Evolutionary conservation across 2,797 vertebrate genomes (phyloP), one percentile per base, ranked within the genome.

Genomic region (Artibeus lituratus): DNA sequence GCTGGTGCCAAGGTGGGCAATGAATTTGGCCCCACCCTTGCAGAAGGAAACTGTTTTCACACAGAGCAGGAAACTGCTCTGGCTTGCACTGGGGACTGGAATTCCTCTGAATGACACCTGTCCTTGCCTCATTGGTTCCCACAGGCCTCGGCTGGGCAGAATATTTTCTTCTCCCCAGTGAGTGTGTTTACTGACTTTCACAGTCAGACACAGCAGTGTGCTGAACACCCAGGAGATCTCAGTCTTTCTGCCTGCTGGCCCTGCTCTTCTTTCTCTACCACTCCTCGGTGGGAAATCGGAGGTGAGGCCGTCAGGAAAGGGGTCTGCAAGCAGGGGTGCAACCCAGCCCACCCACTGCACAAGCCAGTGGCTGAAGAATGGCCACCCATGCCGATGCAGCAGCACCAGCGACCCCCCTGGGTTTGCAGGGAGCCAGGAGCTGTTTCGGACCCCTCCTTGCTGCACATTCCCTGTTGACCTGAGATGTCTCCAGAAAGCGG

Each of bases 161-260:
- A 51, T 67, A 26, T 51, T n/a, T 12, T 62, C 57, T 82, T 51
- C 74, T 76, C 94, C 90, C 93, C 90, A 87, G 70, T 55, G 37
- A 97, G 57, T 62, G 10, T 92, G 93, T 96, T 80, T 95, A 97
- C 96, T 59, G 95, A 97, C 97, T 96, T 96, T 97, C 91, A 86
- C 62, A 53, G 82, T 0, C 86, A 5, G 96, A 94, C 82, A 93
- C 59, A 77, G 73, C 84, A 94, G 93, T 74, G 42, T 8, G 35
- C 91, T 93, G 81, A 77, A 42, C 42, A 96, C 89, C 69, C 59
- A 49, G 80, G 87, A 93, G 70, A 87, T 89, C 93, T 89, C 76
- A 37, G 76, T 91, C 26, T 94, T 87, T 95, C 90, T 95, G 86
- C 95, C 10, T 76, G 81, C 96, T 93, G 94, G 89, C 42, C 85